Conservation (phyloP, 2,888 invertebrate species). For the Tenthredo amoena region DNA sequence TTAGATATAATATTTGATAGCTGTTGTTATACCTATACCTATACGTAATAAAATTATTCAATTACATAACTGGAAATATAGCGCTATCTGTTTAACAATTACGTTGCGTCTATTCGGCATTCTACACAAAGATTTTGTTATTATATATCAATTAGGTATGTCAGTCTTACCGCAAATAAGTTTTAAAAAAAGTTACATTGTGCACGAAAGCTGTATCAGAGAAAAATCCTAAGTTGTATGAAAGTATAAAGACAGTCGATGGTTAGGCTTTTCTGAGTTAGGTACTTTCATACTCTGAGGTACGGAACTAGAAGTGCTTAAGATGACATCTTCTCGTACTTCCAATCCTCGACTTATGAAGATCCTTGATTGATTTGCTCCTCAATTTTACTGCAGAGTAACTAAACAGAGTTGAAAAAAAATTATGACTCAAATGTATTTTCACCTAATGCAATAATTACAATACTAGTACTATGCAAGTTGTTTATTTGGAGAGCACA, state of each 20-base stretch:
- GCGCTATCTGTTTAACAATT: slow-evolving; percentile 34
- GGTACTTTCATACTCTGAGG: neutral
- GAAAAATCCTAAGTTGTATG: slow-evolving; percentile 3
- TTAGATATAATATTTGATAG: neutral
- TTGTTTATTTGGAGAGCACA: neutral
- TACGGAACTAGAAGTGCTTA: neutral
- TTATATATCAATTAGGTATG: neutral
- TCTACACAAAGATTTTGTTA: neutral
- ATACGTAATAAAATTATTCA: slow-evolving; percentile 27
- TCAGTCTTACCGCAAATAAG: slow-evolving; percentile 22
- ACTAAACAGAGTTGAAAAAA: slow-evolving; percentile 59
- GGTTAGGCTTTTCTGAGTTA: neutral
- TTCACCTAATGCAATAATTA: neutral
- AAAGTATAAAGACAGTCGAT: slow-evolving; percentile 10
- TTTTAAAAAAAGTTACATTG: slow-evolving; percentile 12
- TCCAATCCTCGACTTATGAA: neutral
- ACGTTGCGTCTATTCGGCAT: neutral
- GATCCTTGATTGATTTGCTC: slow-evolving; percentile 62
- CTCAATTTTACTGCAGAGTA: slow-evolving; percentile 68
- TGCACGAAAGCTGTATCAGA: slow-evolving; percentile 38
- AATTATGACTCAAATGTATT: neutral
- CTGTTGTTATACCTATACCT: neutral
- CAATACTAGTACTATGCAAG: neutral
- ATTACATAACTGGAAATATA: slow-evolving; percentile 26
- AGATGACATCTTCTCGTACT: neutral